These are phyloP conservation scores for Cistogaster globosa DNA, from an alignment of 2,888 invertebrate species.

Conservation along the genomic window DNA sequence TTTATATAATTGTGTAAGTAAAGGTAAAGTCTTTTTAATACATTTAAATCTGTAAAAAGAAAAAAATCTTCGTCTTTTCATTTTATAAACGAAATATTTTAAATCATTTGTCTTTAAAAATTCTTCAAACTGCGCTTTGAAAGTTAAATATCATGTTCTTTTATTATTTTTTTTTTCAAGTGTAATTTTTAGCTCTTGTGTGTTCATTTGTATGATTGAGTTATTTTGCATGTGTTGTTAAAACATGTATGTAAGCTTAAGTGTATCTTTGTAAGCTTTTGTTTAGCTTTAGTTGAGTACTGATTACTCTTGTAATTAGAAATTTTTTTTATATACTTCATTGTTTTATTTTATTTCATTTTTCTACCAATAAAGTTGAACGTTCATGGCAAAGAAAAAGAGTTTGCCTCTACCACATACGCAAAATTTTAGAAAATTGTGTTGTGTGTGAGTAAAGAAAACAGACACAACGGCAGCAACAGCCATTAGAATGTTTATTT, in stretches of 20 bases:
- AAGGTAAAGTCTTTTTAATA: no score
- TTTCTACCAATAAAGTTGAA: slow-evolving; percentile 49
- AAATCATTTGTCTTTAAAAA: no score
- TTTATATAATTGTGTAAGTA: no score
- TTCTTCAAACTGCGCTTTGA: no score
- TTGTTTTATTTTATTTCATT: slow-evolving; percentile 21
- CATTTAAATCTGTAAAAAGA: no score
- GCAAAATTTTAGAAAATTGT: background rate
- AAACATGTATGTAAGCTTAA: background rate
- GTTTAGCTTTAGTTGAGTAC: slow-evolving; percentile 27
- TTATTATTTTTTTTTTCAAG: background rate
- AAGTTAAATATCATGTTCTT: no score
- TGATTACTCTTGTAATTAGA: slow-evolving; percentile 52
- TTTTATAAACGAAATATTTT: no score
- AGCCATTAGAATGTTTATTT: background rate
- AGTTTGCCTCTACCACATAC: background rate
- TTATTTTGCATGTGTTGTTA: background rate
- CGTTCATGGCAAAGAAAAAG: slow-evolving; percentile 35
- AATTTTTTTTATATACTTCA: slow-evolving; percentile 1
- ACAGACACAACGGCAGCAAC: slow-evolving; percentile 36
- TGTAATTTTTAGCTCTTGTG: background rate
- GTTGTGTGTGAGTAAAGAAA: background rate
- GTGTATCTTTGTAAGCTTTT: background rate
- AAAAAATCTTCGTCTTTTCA: no score
- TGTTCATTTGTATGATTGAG: background rate